phyloP scores from a whole-genome alignment of 2,113 vertebrate species.

The Cinclus cinclus region DNA sequence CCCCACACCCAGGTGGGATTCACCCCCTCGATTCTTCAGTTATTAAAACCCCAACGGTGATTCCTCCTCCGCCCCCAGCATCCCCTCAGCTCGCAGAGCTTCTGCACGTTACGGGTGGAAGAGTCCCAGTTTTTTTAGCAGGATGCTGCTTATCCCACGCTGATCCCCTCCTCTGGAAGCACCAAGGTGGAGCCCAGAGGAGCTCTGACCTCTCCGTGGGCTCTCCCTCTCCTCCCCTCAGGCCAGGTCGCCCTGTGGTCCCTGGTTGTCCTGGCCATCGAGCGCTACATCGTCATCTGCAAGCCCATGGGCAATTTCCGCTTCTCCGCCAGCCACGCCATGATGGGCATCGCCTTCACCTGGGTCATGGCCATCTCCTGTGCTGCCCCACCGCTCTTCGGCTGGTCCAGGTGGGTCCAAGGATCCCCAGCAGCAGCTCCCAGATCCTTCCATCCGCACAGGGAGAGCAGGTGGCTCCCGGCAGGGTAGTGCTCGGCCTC shows the following conservation, averaged over 20 bases:
- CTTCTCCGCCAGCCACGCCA: conserved; percentile 72
- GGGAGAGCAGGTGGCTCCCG: neutral
- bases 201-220: neutral
- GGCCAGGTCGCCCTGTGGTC: conserved; percentile 82
- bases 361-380: conserved; percentile 79
- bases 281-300: conserved; percentile 82
- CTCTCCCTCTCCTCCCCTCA: neutral
- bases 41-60: fast-evolving
- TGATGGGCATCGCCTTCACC: conserved; percentile 74
- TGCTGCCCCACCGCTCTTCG: conserved; percentile 74
- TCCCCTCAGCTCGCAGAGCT: neutral
- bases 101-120: fast-evolving
- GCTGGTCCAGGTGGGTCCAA: conserved; percentile 78
- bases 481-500: neutral
- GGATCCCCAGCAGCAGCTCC: neutral
- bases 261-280: conserved; percentile 79
- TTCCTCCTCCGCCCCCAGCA: neutral
- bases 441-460: fast-evolving
- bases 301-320: conserved; percentile 84
- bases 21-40: neutral
- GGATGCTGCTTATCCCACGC: neutral
- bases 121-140: neutral
- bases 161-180: neutral
- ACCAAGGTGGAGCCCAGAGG: neutral
- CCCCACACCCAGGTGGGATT: neutral